Evolutionary conservation across 2,797 vertebrate genomes (phyloP), one percentile per base, ranked within the genome.

Genomic region (Leucoraja ocellata): DNA sequence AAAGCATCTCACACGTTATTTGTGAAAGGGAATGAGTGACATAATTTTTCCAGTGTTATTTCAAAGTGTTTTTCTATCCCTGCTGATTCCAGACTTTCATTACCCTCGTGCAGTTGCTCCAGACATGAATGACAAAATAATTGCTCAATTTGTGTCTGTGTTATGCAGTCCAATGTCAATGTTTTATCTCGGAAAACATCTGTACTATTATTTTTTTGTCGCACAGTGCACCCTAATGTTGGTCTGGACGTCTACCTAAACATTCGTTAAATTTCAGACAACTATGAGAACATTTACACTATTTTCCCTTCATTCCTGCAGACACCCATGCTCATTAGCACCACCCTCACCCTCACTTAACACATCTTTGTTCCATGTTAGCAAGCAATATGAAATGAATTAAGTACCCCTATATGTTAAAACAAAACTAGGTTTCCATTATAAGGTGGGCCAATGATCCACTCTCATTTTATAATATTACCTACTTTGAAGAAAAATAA

Each of bases 101-200:
- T 32, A 7, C 28, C 61, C 61, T 88, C 61, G 18, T 8, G 83
- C 83, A 86, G 58, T 63, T 63, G 61, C 58, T 4, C 6, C 80
- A 86, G 83, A 65, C 16, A 28, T 65, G 13, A 86, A 86, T 28
- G 28, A 61, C 83, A 86, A 6, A 16, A 2, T 79, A 36, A 32
- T 86, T 65, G 84, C 14, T 32, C 84, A 88, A 88, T 88, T 88
- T 88, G 61, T 63, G n/a, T 88, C 84, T 23, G 65, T 14, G n/a
- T 88, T 65, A 88, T 88, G n/a, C n/a, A 65, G 28, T 88, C 16
- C 18, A 8, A 65, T 88, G 58, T 14, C 28, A 32, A 7, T 7
- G 61, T 14, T 32, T 58, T n/a, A 65, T 32, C 8, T 88, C 1
- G 7, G 54, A 84, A 84, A 84, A 28, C 23, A 81, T 46, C 79